Percentiles rank a stretch among this genome's conserved stretches.
Evolutionary conservation across 2,888 invertebrate genomes (phyloP).

Genomic region (Quadriops clusia): DNA sequence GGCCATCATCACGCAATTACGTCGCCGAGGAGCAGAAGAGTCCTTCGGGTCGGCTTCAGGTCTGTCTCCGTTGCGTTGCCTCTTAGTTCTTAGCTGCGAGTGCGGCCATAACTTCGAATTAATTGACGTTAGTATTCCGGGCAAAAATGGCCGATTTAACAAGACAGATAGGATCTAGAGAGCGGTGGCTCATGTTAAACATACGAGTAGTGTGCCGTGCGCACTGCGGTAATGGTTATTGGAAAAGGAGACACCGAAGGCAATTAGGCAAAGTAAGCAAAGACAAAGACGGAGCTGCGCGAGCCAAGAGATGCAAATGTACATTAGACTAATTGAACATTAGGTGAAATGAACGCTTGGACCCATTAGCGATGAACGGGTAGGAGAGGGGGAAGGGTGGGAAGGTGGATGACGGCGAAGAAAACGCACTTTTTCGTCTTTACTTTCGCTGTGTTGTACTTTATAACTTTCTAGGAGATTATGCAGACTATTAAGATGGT

Average conservation of each 20-base stretch:
- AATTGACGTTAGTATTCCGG: constrained; percentile 28
- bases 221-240: constrained; percentile 21
- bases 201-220: constrained; percentile 13
- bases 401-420: too few species aligned
- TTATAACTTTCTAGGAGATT: too few species aligned
- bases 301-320: constrained; percentile 36
- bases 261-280: constrained; percentile 35
- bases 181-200: constrained; percentile 24
- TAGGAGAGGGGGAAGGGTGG: too few species aligned
- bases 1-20: too few species aligned
- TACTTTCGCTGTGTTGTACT: too few species aligned
- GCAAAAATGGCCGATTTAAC: constrained; percentile 31
- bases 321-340: constrained; percentile 43
- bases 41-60: too few species aligned
- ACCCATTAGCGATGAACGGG: constrained; percentile 34
- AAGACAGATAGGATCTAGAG: constrained; percentile 27
- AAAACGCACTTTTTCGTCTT: too few species aligned
- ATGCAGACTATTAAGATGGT: too few species aligned
- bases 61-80: too few species aligned
- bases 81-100: too few species aligned
- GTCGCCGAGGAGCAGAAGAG: too few species aligned
- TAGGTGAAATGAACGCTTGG: constrained; percentile 40
- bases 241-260: constrained; percentile 22
- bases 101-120: constrained; percentile 28
- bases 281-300: constrained; percentile 19